Evolutionary conservation across 2,113 vertebrate genomes (phyloP).

Genomic region (Halcyon malimbica): DNA sequence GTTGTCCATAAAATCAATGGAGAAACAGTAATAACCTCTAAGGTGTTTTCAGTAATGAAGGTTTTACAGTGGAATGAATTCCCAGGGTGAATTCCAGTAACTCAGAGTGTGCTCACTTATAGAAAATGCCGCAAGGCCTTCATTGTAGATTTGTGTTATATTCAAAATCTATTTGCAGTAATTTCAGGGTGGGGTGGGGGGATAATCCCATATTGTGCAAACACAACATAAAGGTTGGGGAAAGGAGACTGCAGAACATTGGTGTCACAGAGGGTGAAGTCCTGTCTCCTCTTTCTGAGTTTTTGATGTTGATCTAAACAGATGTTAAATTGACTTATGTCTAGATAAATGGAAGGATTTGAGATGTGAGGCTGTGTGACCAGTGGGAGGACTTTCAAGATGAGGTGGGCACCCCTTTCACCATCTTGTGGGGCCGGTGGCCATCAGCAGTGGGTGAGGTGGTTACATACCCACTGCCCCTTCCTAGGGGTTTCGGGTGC

Average conservation of each 20-base stretch:
- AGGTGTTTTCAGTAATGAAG: neutral
- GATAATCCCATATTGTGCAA: neutral
- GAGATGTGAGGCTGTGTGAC: fast-evolving
- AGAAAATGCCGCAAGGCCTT: neutral
- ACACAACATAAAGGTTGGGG: fast-evolving
- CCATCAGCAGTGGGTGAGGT: neutral
- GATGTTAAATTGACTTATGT: fast-evolving
- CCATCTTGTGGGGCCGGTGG: too few species aligned
- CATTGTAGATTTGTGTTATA: neutral
- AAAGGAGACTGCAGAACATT: neutral
- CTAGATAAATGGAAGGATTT: too few species aligned
- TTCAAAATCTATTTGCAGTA: neutral
- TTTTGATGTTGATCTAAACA: neutral
- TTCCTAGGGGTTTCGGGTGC: neutral
- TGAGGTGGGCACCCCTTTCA: too few species aligned
- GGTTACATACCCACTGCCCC: neutral
- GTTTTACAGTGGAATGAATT: neutral
- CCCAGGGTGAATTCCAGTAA: neutral
- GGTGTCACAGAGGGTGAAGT: neutral
- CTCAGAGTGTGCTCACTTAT: neutral
- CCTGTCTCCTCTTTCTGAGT: neutral
- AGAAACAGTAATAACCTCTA: neutral
- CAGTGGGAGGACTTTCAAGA: fast-evolving
- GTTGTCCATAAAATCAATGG: neutral
- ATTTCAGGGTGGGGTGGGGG: fast-evolving